A percentile compares a stretch with the other conserved stretches of the same genome.
These are phyloP conservation scores for Stomorhina lunata DNA, from an alignment of 2,888 invertebrate species.

Conservation along the genomic window DNA sequence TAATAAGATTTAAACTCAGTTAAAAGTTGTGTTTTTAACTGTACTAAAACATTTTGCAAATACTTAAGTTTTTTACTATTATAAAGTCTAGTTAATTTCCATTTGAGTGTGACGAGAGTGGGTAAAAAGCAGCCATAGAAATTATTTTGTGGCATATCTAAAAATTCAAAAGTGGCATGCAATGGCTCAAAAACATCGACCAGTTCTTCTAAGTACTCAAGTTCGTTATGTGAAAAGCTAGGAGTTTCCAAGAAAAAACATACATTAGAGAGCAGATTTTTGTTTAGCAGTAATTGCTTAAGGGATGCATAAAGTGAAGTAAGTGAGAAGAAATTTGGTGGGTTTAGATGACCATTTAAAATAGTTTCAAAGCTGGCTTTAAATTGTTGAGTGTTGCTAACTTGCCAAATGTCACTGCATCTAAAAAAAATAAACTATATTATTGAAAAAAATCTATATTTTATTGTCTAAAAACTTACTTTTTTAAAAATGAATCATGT, in stretches of 20 bases:
- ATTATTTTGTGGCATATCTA: conserved; percentile 49
- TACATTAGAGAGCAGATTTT: conserved; percentile 15
- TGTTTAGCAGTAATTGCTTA: conserved; percentile 30
- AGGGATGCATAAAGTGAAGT: conserved; percentile 31
- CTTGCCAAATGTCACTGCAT: conserved; percentile 39
- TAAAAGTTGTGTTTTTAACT: conserved; percentile 32
- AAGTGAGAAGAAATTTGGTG: conserved; percentile 29
- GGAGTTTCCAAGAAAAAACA: conserved; percentile 7
- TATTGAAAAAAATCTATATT: background rate
- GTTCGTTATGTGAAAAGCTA: background rate
- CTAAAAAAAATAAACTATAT: conserved; percentile 1
- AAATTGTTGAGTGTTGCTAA: background rate
- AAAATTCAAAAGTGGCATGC: conserved; percentile 43
- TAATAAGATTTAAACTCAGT: conserved; percentile 43
- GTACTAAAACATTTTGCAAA: conserved; percentile 21
- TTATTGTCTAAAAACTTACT: conserved; percentile 24
- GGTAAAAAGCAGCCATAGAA: conserved; percentile 56
- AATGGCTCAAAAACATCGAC: conserved; percentile 43
- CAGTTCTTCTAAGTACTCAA: conserved; percentile 50
- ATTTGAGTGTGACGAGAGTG: conserved; percentile 47
- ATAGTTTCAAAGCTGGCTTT: background rate
- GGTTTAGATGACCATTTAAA: background rate
- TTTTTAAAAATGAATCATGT: conserved; percentile 35
- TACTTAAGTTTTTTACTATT: conserved; percentile 46
- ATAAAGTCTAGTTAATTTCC: conserved; percentile 49